Base-by-base conservation (phyloP, 2,113 vertebrate genomes). In the Peromyscus maniculatus region DNA sequence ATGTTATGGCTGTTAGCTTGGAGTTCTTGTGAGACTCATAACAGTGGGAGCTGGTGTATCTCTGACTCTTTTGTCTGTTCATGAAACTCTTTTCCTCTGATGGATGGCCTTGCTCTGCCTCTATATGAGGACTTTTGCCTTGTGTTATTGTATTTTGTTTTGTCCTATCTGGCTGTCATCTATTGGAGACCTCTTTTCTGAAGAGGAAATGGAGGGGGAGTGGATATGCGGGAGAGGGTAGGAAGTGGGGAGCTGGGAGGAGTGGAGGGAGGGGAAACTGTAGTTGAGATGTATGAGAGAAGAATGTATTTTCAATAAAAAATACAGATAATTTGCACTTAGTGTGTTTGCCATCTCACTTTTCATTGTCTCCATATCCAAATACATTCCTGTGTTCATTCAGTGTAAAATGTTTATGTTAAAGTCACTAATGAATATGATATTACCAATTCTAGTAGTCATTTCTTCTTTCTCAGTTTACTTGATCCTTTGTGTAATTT, bases 341-440 rank as follows among this genome's bases (percentile, higher is more conserved):
- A 67, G 0, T 82, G 8, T 39, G 33, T 87, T 96, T 91, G 43
- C 26, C 46, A 1, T 74, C 24, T 43, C 36, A 89, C 17, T 33
- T 91, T 69, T 33, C 24, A 52, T 62, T 72, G 1, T 86, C 9
- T 92, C 21, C 64, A 55, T 83, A 94, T 11, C 4, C 21, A 75
- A 94, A 82, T 52, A 26, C n/a, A 96, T 57, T 33, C 16, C 39
- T 1, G 9, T 88, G 91, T 89, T 74, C 5, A 72, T 87, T 95
- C 21, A 22, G 49, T 52, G 36, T 1, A 79, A 95, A 95, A 92
- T 84, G 13, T 13, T 19, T 72, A 24, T 36, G 15, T 46, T 95
- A 83, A 72, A n/a, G 33, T 96, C 79, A 77, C 43, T 82, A 89
- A 67, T 87, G 43, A 94, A 84, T 43, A 21, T 71, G 75, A 1